Evolutionary conservation across 2,113 vertebrate genomes (phyloP), one percentile per base, ranked within the genome.

Genomic region (Calypte anna): DNA sequence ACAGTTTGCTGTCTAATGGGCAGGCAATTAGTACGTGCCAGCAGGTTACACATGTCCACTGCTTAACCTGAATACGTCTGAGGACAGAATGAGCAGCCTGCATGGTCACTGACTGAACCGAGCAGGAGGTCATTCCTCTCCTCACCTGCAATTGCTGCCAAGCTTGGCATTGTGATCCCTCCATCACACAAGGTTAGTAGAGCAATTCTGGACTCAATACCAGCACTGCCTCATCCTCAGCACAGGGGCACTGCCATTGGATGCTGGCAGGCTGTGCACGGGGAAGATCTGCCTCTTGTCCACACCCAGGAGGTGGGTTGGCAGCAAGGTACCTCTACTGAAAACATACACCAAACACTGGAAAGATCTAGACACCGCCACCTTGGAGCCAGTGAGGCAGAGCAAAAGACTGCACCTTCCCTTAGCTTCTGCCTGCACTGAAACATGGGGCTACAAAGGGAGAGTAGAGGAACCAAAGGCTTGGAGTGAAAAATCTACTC

Each of bases 261-360:
- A 44, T 0, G 2, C 21, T 3, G 6, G 18, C 3, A 1, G 30
- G 28, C 64, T 18, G 24, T 2, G 21, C 43, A 43, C 24, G 11
- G 22, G 33, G 36, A 24, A 69, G 64, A 64, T 19, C 31, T 57
- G 50, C 30, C 43, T 23, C 30, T 50, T 7, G 4, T 31, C 50
- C 31, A 22, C 74, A 51, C 15, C 12, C 24, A 9, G 44, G 17
- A 67, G 67, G 8, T n/a, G 21, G 24, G 43, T 2, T 53, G 59
- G 54, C 25, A 69, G 44, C 70, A 59, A 19, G 28, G 40, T 61
- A 55, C 31, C 21, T 53, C 28, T 72, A 82, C 61, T 10, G 16
- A 44, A 66, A 78, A 58, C 28, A 46, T 5, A 38, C 25, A 55
- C 8, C 31, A 77, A 55, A 38, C 0, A 0, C 18, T 28, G 38